phyloP scores from a whole-genome alignment of 2,113 vertebrate genomes.

The Bungarus multicinctus region DNA sequence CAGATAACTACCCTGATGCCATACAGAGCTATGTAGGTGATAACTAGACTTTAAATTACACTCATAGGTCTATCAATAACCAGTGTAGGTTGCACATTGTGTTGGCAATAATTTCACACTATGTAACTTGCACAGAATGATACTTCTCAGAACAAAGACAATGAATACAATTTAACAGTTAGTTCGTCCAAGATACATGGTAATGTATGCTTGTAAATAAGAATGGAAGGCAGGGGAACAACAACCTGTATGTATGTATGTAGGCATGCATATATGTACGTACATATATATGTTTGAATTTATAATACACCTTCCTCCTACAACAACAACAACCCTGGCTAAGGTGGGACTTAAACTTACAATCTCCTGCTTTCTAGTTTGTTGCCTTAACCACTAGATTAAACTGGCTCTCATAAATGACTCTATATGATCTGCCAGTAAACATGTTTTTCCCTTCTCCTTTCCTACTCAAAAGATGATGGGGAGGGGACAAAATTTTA shows the following conservation, averaged over 20 bases:
- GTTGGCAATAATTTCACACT: neutral
- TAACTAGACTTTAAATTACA: neutral
- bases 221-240: neutral
- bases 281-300: neutral
- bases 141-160: neutral
- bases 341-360: neutral
- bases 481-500: neutral
- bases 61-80: neutral
- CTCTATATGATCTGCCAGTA: neutral
- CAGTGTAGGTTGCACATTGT: neutral
- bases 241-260: neutral
- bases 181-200: neutral
- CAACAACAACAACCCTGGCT: neutral
- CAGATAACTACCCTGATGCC: neutral
- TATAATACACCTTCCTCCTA: neutral
- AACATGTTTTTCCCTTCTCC: neutral
- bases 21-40: neutral
- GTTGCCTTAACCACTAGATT: no score
- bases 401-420: neutral
- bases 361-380: neutral
- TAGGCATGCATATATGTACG: no score
- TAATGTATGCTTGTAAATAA: neutral
- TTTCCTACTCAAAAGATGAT: neutral
- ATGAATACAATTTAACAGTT: neutral
- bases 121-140: neutral